Evolutionary conservation across 2,113 vertebrate genomes (phyloP), one percentile per base, ranked within the genome.

Genomic region (Prochilodus magdalenae): DNA sequence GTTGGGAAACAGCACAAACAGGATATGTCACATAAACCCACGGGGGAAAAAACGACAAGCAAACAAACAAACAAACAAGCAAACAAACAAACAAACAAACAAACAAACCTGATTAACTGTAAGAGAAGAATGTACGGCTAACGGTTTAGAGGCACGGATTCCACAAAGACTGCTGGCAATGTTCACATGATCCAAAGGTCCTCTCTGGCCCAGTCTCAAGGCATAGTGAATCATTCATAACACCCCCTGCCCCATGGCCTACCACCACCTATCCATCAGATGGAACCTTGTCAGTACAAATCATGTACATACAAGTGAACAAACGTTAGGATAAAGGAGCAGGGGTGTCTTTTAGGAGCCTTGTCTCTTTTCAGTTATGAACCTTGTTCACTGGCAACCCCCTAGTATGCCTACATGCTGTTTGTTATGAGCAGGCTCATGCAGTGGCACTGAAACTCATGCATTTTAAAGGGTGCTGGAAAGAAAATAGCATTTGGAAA

Each of bases 361-460:
- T 65, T 63, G 69, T 53, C 44, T 13, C 44, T 65, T 74, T 73
- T 12, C 26, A 33, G 26, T 62, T 69, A 72, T 79, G 51, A 49
- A 51, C 59, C 30, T 60, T 81, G 36, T 40, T 67, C 27, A 69
- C 59, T 85, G 53, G 65, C 30, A 74, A n/a, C 2, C 14, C 40
- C 67, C 40, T 18, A 29, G 36, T 51, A 63, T 74, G 55, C 47
- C 22, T n/a, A 26, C 47, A 44, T 72, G 33, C 16, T 51, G 60
- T 70, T 67, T 63, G 65, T 75, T 72, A 60, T 59, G 18, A 65
- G 30, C 49, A 70, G 24, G 40, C 80, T 55, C 30, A 2, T 27
- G 29, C n/a, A 40, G 71, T 75, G 16, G 57, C 30, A 65, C 44
- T 67, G 51, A 65, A 72, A 78, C 79, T 84, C 83, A 77, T 86